Base-by-base conservation (phyloP, 2,888 invertebrate species). In the Eupeodes latifasciatus region DNA sequence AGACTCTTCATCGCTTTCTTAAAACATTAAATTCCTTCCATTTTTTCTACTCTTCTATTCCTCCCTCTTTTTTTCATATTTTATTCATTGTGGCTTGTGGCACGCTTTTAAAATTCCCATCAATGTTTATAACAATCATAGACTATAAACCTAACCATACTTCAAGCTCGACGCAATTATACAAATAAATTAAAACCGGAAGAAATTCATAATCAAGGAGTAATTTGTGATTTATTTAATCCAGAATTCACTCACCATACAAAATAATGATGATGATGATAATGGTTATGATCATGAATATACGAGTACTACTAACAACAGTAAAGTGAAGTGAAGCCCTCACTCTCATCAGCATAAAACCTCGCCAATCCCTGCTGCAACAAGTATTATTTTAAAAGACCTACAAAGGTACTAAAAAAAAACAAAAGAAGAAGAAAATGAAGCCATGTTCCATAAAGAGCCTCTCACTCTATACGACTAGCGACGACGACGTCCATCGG, bases 221-320 rank as follows among this genome's bases (percentile, higher is more conserved):
- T 69, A 81, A 75, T 78, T 16, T 81, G 66, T 66, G 77, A 85
- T 88, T 88, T 81, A 75, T 59, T 84, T 78, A 51, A 72, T 85
- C 66, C 85, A 72, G 40, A 59, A 51, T 55, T 66, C 77, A 57
- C 44, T 62, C 66, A 44, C 49, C 55, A 77, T 55, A 62, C 47
- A 53, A 59, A 74, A 66, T 72, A 49, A 74, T 74, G 79, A 44
- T 53, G 62, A 61, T 49, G 44, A 44, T 27, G 19, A 27, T 27
- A 27, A 74, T 36, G n/a, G 27, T 40, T 49, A 72, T 49, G 59
- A 55, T n/a, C 49, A 74, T 36, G n/a, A n/a, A 27, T 53, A 27
- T 53, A n/a, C n/a, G n/a, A n/a, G n/a, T n/a, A 27, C 34, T n/a
- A 34, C 44, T 57, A 16, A 7, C 34, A 34, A 53, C 64, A 16